Percentiles rank a stretch among this genome's conserved stretches.
phyloP scores from a whole-genome alignment of 1,140 invertebrate species.

The Papilio xuthus region DNA sequence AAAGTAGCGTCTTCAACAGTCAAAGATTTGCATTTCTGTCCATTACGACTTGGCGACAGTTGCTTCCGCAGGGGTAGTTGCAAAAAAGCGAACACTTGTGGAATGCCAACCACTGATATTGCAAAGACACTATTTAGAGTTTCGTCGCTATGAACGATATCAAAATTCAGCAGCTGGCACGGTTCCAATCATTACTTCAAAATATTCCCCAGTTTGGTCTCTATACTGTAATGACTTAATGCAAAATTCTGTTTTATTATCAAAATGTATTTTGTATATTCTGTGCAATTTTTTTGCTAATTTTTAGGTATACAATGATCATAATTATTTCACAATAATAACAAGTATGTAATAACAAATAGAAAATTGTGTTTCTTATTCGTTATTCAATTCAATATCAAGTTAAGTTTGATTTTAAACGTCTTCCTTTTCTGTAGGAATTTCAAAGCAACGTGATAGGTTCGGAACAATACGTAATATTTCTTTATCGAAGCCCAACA shows the following conservation, averaged over 20 bases:
- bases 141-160: constrained; percentile 8
- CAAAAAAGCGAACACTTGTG: neutral
- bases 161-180: constrained; percentile 4
- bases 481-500: constrained; percentile 34
- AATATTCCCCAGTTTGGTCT: neutral
- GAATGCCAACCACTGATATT: constrained; percentile 8
- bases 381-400: neutral
- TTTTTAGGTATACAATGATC: too few relatives aligned
- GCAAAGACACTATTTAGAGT: neutral
- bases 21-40: neutral
- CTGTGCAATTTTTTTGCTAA: too few relatives aligned
- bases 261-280: neutral
- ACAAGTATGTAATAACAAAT: neutral
- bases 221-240: neutral
- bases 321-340: too few relatives aligned
- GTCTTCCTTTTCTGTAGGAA: neutral
- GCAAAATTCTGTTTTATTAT: neutral
- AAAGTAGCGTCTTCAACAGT: neutral
- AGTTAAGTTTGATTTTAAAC: neutral
- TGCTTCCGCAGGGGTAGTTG: neutral
- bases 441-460: neutral
- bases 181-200: constrained; percentile 2
- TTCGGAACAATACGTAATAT: constrained; percentile 31
- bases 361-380: neutral
- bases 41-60: neutral